Conservation (phyloP, 2,113 vertebrate genomes). For the Apteryx mantelli region DNA sequence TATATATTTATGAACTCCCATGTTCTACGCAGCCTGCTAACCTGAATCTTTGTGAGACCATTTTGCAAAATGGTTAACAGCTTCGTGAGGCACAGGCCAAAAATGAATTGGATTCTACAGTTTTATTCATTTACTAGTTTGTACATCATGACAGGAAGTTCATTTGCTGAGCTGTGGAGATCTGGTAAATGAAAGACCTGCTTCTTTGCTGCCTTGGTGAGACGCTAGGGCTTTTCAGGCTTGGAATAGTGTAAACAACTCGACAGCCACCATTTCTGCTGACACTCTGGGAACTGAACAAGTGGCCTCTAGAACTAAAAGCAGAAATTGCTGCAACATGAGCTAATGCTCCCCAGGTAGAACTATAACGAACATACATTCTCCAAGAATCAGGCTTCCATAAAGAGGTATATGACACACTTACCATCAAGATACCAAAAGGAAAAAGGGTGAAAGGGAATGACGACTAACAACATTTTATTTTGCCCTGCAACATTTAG, state of each 20-base stretch:
- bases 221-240: not conserved
- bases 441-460: not conserved
- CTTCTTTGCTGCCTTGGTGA: not conserved
- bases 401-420: not conserved
- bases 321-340: not conserved
- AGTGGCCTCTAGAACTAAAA: not conserved
- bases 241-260: not conserved
- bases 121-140: not conserved
- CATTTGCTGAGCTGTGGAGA: not conserved
- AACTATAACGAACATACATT: rapidly evolving
- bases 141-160: rapidly evolving
- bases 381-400: not conserved
- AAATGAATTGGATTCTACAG: not conserved
- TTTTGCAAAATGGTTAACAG: not conserved
- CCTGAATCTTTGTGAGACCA: not conserved
- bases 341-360: not conserved
- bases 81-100: not conserved
- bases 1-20: not conserved
- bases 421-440: not conserved
- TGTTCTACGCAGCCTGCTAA: not conserved
- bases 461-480: not conserved
- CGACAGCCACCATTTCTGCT: not conserved
- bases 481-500: not conserved
- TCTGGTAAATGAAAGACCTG: not conserved
- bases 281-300: not conserved